phyloP scores from a whole-genome alignment of 2,113 vertebrate species.

The Gavialis gangeticus region DNA sequence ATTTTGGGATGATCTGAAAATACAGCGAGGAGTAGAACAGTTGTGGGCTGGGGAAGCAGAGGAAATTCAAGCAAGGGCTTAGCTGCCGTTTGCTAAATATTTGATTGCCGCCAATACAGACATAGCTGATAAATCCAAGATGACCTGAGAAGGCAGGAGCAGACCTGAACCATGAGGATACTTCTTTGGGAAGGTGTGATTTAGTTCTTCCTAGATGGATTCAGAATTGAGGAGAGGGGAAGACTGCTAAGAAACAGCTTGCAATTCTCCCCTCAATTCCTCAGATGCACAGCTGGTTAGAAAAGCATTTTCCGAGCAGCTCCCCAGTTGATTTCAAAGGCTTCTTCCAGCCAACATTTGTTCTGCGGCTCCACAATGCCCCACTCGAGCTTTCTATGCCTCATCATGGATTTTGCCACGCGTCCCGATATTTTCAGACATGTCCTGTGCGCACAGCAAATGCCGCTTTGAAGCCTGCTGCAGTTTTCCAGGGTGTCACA shows the following conservation, averaged over 20 bases:
- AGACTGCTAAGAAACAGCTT: not conserved
- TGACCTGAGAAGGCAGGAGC: not conserved
- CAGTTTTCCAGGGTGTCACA: not conserved
- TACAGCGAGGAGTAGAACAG: not conserved
- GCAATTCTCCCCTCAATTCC: not conserved
- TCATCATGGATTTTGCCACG: not conserved
- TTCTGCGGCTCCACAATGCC: not conserved
- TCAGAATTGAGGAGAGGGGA: not conserved
- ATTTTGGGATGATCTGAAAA: not conserved
- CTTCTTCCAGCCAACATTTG: not conserved
- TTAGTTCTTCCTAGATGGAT: rapidly evolving
- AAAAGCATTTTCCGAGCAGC: not conserved
- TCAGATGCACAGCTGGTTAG: not conserved
- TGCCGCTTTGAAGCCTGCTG: not conserved
- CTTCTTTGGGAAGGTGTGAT: not conserved
- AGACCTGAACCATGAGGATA: not conserved
- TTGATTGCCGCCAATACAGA: not conserved
- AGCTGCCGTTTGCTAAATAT: not conserved
- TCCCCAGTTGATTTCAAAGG: not conserved
- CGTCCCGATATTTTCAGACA: not conserved
- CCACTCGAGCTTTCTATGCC: not conserved
- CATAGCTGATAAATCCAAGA: not conserved
- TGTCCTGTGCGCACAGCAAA: not conserved
- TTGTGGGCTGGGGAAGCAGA: not conserved
- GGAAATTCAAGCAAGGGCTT: not conserved